Base-by-base conservation (phyloP, 1,140 invertebrate species). In the Aphaenogaster floridana region DNA sequence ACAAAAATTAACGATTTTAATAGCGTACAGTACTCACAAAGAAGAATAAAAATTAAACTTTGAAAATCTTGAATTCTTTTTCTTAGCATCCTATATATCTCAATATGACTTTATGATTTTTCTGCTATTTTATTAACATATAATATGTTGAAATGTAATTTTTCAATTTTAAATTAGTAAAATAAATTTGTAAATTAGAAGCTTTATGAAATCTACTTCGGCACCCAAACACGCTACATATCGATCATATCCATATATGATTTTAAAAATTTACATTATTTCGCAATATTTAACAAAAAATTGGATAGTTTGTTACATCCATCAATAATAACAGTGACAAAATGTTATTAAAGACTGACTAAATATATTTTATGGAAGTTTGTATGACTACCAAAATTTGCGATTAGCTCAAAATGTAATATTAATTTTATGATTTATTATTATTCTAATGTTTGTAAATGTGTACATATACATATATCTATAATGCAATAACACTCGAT, bases 341-440 rank as follows among this genome's bases (percentile, higher is more conserved):
- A 63, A 63, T 36, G 36, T 1, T 57, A 21, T n/a, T 9, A 57
- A 15, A 36, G 13, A 63, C 4, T 63, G 13, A 50, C 11, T 8
- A 21, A 21, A 21, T 21, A 21, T 21, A 11, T 63, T 36, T 63
- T 15, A 61, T 13, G n/a, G 13, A 36, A 36, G 13, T 63, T 63
- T 63, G 28, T 34, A 1, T 63, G 13, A 6, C 4, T 36, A 7
- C 17, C 54, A 63, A 63, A 36, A 34, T 63, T 17, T 63, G 13
- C 21, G 6, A 4, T 57, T 34, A 63, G 28, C 13, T 7, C 6
- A 17, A 34, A 61, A 34, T 34, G 17, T 13, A 61, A 61, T 21
- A 63, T 63, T 63, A 63, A 63, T 36, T 34, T 36, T 6, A 63
- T 63, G 34, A 63, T 63, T 61, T 63, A 63, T 63, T 34, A 63